Base-by-base conservation (phyloP, 2,113 vertebrate species). In the Lophius piscatorius region DNA sequence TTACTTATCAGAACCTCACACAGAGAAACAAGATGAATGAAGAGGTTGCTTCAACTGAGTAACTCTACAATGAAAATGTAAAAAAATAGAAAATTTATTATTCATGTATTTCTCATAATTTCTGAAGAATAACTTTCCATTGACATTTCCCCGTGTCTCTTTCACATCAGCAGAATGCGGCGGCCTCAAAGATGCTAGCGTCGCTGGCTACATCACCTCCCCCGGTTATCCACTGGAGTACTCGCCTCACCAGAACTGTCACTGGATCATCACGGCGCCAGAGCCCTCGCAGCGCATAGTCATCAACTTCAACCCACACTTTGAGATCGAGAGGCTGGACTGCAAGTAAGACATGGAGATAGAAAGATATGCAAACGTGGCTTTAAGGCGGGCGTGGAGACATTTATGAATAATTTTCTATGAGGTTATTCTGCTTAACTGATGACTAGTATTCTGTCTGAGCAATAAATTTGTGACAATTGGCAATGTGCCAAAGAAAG, bases 271-370 rank as follows among this genome's bases (percentile, higher is more conserved):
- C 87, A 95, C 91, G 0, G 89, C 95, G 7, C 96, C 97, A 0
- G 96, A 98, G 74, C 77, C 94, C 41, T 94, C 93, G 38, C 96
- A 98, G 90, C 95, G 96, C 88, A 98, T 99, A 57, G 93, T 96
- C 70, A 94, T 99, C 83, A 99, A 99, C 93, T 99, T 99, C 92
- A 99, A 99, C 90, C 97, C 97, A 3, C 97, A 99, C 88, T 99
- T 99, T 3, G 97, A 99, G 91, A 95, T 99, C 0, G 97, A 99
- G 90, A 93, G 95, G 64, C 94, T 97, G 0, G 96, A 99, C 81
- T 99, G 97, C 97, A 98, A 97, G 97, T 98, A 79, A 80, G 84
- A 31, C 1, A 1, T 13, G 17, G 42, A 24, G 6, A 14, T 31
- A 14, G 39, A 2, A 1, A 13, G 29, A 26, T 1, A 14, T 1